Conservation (phyloP, 1,140 invertebrate genomes). For the Drosophila kohkoa region DNA sequence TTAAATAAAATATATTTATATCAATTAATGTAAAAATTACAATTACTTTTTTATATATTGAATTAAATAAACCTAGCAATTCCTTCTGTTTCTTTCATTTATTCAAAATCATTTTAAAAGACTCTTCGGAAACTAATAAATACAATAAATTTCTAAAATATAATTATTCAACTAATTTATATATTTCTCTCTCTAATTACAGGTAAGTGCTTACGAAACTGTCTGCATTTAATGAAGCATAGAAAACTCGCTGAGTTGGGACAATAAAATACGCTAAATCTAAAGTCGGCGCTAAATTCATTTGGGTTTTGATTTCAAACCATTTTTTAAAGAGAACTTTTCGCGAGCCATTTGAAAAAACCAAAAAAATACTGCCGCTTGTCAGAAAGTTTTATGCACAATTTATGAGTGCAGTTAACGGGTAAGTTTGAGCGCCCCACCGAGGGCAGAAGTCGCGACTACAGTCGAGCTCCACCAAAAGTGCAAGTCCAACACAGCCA, state of each 20-base stretch:
- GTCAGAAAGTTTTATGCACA: constrained; percentile 72
- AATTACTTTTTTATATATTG: no score
- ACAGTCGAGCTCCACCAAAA: neutral
- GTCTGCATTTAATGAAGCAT: constrained; percentile 34
- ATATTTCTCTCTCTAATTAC: constrained; percentile 26
- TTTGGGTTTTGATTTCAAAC: constrained; percentile 26
- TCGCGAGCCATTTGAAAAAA: constrained; percentile 23
- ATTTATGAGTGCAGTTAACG: constrained; percentile 79
- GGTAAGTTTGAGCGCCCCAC: constrained; percentile 67
- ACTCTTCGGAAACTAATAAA: neutral
- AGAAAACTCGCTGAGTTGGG: constrained; percentile 10
- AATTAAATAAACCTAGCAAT: no score
- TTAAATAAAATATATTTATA: no score
- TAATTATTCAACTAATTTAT: constrained; percentile 10
- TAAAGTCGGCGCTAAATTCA: constrained; percentile 16
- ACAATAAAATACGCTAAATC: constrained; percentile 14
- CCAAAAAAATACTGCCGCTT: constrained; percentile 50
- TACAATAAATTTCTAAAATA: neutral
- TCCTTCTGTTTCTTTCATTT: no score
- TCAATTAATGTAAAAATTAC: no score
- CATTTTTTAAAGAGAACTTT: constrained; percentile 33
- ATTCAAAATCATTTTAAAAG: neutral
- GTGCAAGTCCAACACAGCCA: constrained; percentile 18
- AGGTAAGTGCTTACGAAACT: constrained; percentile 31
- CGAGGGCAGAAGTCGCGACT: constrained; percentile 29